A percentile compares a stretch with the other conserved stretches of the same genome.
These are phyloP conservation scores for Sitta europaea DNA, from an alignment of 2,113 vertebrate genomes.

Conservation along the genomic window DNA sequence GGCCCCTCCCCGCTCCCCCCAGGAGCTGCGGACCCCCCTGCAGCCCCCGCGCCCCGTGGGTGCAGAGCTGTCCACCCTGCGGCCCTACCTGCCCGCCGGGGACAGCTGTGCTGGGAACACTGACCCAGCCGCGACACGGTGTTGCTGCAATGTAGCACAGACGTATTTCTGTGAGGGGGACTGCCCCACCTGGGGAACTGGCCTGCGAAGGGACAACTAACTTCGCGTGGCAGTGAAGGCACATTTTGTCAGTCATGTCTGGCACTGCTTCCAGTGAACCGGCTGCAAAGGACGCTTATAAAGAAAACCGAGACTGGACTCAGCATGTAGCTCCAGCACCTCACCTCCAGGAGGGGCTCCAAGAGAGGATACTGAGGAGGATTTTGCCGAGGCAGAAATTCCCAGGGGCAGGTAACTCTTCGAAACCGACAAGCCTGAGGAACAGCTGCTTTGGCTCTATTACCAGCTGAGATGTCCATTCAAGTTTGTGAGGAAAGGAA, in stretches of 20 bases:
- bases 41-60: fast-evolving
- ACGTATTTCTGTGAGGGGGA: not conserved
- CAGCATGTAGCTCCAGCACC: not conserved
- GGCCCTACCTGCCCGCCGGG: not conserved
- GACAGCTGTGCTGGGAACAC: not conserved
- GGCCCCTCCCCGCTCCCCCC: fast-evolving
- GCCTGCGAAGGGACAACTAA: not conserved
- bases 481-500: not conserved
- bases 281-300: not conserved
- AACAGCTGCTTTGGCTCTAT: not conserved
- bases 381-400: not conserved
- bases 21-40: not conserved
- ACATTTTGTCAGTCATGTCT: not conserved
- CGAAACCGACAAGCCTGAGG: not conserved
- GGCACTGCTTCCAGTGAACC: not conserved
- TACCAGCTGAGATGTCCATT: not conserved
- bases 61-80: not conserved
- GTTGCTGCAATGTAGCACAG: not conserved
- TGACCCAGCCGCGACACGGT: not conserved
- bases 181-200: not conserved
- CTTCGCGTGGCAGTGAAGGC: not conserved
- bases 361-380: not conserved
- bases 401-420: not conserved
- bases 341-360: not conserved
- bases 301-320: not conserved